phyloP scores from a whole-genome alignment of 1,140 invertebrate genomes.

The Artemia franciscana region DNA sequence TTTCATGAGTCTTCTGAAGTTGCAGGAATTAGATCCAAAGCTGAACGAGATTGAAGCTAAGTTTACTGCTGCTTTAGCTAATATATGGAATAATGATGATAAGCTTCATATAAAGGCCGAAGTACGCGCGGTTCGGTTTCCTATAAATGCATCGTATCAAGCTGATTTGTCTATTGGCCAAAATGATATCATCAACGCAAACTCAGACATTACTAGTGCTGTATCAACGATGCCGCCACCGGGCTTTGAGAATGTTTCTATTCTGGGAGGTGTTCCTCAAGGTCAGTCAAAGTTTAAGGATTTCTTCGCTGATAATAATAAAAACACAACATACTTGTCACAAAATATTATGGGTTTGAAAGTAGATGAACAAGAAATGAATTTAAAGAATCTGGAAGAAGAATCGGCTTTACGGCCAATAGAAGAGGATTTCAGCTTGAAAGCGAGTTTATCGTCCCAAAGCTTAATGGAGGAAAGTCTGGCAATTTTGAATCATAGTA shows the following conservation, averaged over 20 bases:
- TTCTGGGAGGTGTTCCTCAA: not conserved
- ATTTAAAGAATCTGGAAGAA: not conserved
- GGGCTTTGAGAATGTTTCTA: not conserved
- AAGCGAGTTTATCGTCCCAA: not conserved
- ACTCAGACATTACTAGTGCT: not conserved
- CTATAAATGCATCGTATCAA: not conserved
- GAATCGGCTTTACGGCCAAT: not conserved
- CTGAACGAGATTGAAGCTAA: not conserved
- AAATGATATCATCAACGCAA: not conserved
- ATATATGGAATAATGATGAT: not conserved
- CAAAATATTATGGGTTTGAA: not conserved
- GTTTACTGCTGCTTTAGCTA: not conserved
- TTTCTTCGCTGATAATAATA: not conserved
- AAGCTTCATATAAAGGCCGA: not conserved
- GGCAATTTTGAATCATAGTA: conserved; percentile 29
- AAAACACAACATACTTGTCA: not conserved
- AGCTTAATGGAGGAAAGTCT: conserved; percentile 14
- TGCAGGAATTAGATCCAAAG: not conserved
- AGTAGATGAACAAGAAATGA: not conserved
- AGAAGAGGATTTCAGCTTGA: not conserved
- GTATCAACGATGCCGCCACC: not conserved
- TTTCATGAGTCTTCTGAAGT: not conserved
- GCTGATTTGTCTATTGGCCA: not conserved
- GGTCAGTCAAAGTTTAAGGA: not conserved
- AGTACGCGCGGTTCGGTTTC: not conserved